Evolutionary conservation across 2,888 invertebrate species (phyloP), one percentile per base, ranked within the genome.

Genomic region (Scrobipalpa costella): DNA sequence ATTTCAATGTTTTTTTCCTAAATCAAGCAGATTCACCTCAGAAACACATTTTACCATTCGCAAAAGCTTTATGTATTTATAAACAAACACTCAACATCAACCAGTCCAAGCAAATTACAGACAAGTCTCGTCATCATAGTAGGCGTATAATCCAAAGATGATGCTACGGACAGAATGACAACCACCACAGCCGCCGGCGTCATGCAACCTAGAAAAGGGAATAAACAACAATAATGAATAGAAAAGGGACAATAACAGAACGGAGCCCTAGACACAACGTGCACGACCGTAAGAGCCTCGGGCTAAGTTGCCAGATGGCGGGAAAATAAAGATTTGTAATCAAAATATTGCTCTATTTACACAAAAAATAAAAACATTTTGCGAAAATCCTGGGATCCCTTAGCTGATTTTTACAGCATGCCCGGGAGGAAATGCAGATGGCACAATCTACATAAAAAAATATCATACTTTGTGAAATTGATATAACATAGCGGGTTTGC

Each of bases 231-330:
- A 55, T 55, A 55, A 55, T 55, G 33, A 55, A 33, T 33, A 55
- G 40, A 15, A 58, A 58, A 58, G 58, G 58, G 58, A 58, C 58
- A 58, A 40, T 15, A 58, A 58, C 21, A 21, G 44, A 58, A 58
- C 34, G n/a, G n/a, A 17, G 27, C 34, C 36, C 38, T 13, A 58
- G 58, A 40, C 58, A 19, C 40, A 19, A 40, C 58, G 58, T 40
- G 58, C 58, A 58, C 58, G 58, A 58, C 44, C 36, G 58, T 27
- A 58, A 44, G 44, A 7, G 40, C 58, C 58, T 21, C 13, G 21
- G 19, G 55, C 49, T 15, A 7, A 7, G 49, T 49, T 49, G 49
- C 49, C 49, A 49, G 17, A 15, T 17, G 40, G 1, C 38, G n/a
- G 6, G 40, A n/a, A 2, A 2, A n/a, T 17, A 47, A 47, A 7